Evolutionary conservation across 2,113 vertebrate genomes (phyloP), one percentile per base, ranked within the genome.

Genomic region (Sinocyclocheilus maitianheensis): DNA sequence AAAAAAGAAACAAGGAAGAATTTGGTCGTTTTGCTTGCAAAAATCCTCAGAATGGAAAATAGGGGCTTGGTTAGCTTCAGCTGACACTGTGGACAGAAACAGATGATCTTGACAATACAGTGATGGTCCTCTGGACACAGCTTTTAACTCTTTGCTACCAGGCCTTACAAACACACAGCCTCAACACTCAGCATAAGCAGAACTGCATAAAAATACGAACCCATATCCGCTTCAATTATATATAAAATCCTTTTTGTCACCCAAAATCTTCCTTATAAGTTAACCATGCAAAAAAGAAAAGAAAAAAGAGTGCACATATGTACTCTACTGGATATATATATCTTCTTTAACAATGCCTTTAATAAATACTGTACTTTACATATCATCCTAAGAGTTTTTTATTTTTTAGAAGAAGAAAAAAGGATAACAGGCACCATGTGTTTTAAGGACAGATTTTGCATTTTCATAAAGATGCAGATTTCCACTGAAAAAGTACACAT

Each of bases 11-110:
- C 10, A 83, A 22, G 82, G 91, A 87, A 91, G 92, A 94, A 94
- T 95, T 95, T 95, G 95, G 94, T 95, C 94, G 91, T 94, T 93
- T 55, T 85, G 77, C 37, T 72, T 69, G 30, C 60, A 62, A 84
- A 89, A 93, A 89, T 89, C 87, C 90, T 91, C 81, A 89, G 83
- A 92, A 86, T 89, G 84, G 3, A 48, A 91, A 81, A 85, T 85
- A 91, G 94, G 91, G 94, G 92, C 92, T 83, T 2, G 16, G 24
- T 83, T 58, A 24, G 37, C 51, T 20, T 84, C 14, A 30, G 58
- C 10, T 16, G 20, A 71, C 46, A 85, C 63, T 60, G 60, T 11
- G 53, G 48, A 80, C 60, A 85, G 9, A 37, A 67, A 83, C 40
- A 67, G 43, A 75, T 83, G 82, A 82, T 81, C 9, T 83, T 40